phyloP scores from a whole-genome alignment of 2,113 vertebrate genomes.

The Gobius niger region DNA sequence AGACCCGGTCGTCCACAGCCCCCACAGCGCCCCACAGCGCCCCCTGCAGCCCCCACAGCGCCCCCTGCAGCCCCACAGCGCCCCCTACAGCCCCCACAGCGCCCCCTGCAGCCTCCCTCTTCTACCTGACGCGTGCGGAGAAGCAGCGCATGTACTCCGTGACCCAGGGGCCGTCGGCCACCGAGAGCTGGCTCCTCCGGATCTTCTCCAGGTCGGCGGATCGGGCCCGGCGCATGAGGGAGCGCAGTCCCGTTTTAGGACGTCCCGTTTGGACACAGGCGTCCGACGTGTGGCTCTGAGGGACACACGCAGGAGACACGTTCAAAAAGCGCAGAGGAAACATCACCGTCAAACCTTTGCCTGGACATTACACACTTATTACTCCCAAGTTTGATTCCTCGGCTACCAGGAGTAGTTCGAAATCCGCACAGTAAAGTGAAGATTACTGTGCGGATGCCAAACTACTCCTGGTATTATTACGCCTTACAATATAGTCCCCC shows the following conservation, averaged over 20 bases:
- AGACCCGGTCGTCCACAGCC: background rate
- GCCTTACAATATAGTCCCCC: too few species aligned
- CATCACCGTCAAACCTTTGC: too few species aligned
- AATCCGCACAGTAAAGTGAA: too few species aligned
- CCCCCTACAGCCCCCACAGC: background rate
- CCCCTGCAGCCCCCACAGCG: background rate
- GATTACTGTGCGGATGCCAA: too few species aligned
- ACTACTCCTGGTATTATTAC: too few species aligned
- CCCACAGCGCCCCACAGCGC: too few species aligned
- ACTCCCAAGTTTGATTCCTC: too few species aligned
- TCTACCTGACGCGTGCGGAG: conserved; percentile 81
- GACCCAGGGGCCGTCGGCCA: conserved; percentile 86
- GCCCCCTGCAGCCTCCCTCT: background rate
- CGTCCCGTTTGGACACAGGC: conserved; percentile 82
- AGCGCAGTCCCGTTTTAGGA: conserved; percentile 74
- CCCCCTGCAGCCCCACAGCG: background rate
- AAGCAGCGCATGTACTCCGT: conserved; percentile 98
- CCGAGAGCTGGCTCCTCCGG: conserved; percentile 63
- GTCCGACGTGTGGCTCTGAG: conserved; percentile 82
- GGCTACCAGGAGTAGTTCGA: too few species aligned
- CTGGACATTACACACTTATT: too few species aligned
- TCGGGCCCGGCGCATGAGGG: conserved; percentile 73
- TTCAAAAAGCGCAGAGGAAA: background rate
- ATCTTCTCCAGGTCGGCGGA: conserved; percentile 82
- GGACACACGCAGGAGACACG: conserved; percentile 22